Percentiles rank a stretch among this genome's conserved stretches.
Conservation (phyloP, 2,113 vertebrate species). For the Pyrgilauda ruficollis region DNA sequence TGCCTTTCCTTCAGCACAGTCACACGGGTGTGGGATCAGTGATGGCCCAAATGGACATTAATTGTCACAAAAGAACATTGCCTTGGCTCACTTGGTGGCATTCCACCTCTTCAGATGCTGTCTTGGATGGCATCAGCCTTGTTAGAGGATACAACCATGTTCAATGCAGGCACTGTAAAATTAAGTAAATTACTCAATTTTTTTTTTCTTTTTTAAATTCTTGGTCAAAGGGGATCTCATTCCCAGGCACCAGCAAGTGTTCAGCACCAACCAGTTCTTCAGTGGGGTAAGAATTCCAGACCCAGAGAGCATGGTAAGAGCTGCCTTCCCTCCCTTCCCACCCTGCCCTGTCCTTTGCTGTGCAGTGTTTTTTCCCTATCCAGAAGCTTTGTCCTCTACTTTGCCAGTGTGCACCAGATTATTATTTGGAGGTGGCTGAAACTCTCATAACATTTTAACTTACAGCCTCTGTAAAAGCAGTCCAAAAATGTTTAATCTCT, state of each 20-base stretch:
- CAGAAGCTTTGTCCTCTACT: neutral
- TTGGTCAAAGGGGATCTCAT: conserved; percentile 86
- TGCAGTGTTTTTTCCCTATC: fast-evolving
- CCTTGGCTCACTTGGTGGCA: neutral
- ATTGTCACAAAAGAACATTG: conserved; percentile 22
- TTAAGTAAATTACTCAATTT: neutral
- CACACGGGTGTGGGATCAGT: neutral
- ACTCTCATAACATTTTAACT: neutral
- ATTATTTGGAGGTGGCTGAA: neutral
- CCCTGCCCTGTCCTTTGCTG: neutral
- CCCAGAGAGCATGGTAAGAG: conserved; percentile 86
- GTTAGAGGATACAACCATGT: neutral
- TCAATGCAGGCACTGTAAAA: neutral
- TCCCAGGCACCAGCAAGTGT: conserved; percentile 93
- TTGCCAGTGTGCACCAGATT: neutral
- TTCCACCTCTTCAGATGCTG: neutral
- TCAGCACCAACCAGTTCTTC: conserved; percentile 96
- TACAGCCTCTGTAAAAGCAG: neutral
- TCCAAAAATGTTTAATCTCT: neutral
- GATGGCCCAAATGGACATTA: neutral
- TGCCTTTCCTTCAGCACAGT: neutral
- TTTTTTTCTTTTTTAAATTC: neutral
- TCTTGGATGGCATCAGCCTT: neutral
- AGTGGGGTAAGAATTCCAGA: conserved; percentile 91
- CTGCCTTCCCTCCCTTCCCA: neutral